Base-by-base conservation (phyloP, 2,797 vertebrate genomes). In the Sternarchorhynchus goeldii region DNA sequence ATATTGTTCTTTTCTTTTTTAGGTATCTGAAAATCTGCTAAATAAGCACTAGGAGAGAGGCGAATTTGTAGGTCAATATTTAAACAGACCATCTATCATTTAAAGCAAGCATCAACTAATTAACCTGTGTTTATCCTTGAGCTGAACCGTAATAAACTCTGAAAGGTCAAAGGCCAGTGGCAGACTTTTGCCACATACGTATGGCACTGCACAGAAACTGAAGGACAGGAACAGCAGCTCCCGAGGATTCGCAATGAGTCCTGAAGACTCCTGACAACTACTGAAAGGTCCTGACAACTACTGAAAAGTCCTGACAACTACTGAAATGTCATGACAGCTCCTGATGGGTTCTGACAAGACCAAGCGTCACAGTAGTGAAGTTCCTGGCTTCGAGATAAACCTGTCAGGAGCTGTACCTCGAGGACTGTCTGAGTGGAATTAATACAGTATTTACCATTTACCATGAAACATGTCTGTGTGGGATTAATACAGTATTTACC, bases 121-220 rank as follows among this genome's bases (percentile, higher is more conserved):
- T 6, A 53, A 5, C 0, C 16, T 31, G 18, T 20, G 29, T 67
- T 41, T 39, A 57, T 18, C 25, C 8, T 53, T 63, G 12, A 29
- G 68, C 3, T 5, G 0, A 4, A 3, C 64, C 20, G 18, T 58
- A 10, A 10, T 21, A 21, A 12, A 55, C 67, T 75, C 50, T 53
- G 16, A 76, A 81, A 81, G 68, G 73, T 76, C 73, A 81, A 76
- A 60, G 2, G 16, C 36, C 31, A 66, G 53, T 7, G 12, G 14
- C 7, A 17, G 69, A 8, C 69, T 55, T 10, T 58, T 55, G 31
- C 50, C 68, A 76, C n/a, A 81, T 76, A 76, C n/a, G 76, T 76
- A 76, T 71, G 79, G 65, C 79, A 76, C n/a, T 2, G 36, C 25
- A 53, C 64, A 34, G 59, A 76, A 81, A 67, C 58, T 18, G 20